phyloP scores from a whole-genome alignment of 2,113 vertebrate species.

The Apaloderma vittatum region DNA sequence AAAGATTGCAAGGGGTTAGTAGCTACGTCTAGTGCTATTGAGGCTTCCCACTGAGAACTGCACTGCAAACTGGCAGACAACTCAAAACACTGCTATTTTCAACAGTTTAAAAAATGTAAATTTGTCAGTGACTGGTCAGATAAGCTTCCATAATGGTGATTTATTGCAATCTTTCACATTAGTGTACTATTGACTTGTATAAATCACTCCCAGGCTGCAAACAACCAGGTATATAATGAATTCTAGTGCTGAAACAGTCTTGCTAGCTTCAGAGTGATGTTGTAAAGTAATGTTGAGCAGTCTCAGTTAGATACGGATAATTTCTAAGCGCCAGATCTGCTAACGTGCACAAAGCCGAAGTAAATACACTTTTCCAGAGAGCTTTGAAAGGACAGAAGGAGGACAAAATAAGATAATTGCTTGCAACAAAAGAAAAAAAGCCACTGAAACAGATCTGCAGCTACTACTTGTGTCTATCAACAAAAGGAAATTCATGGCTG shows the following conservation, averaged over 20 bases:
- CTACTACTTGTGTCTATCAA: background rate
- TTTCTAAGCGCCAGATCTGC: rapidly evolving
- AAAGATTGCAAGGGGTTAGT: slow-evolving; percentile 11
- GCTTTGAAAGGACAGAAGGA: background rate
- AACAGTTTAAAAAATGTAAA: slow-evolving; percentile 61
- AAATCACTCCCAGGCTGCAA: slow-evolving; percentile 31
- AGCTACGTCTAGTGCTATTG: background rate
- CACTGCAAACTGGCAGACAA: slow-evolving; percentile 45
- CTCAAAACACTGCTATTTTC: slow-evolving; percentile 37
- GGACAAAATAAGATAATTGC: background rate
- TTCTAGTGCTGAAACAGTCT: background rate
- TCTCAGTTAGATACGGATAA: slow-evolving; percentile 1
- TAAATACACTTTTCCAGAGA: background rate
- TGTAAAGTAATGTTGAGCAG: background rate
- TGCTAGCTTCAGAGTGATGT: background rate
- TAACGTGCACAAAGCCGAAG: background rate
- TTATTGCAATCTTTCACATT: slow-evolving; percentile 14
- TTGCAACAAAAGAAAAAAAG: background rate
- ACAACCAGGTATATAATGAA: slow-evolving; percentile 9
- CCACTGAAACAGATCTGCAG: background rate
- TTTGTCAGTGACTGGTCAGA: slow-evolving; percentile 31
- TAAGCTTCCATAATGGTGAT: background rate
- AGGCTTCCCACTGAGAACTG: slow-evolving; percentile 29
- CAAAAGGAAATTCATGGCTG: background rate
- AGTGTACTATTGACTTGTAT: background rate